Conservation (phyloP, 1,140 invertebrate species). For the Ladona fulva region DNA sequence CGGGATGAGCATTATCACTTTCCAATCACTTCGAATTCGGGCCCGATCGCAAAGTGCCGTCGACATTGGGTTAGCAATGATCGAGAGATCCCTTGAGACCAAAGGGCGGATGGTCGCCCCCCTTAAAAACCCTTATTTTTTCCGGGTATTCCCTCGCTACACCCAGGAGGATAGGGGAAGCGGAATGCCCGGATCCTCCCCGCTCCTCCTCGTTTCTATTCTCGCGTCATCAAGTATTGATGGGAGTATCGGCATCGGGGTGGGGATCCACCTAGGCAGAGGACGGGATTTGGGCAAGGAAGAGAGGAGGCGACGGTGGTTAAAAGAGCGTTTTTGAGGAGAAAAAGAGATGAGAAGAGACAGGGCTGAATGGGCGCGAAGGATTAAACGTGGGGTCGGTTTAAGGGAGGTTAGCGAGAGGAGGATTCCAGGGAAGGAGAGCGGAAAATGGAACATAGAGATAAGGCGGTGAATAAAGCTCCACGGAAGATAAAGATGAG, state of each 20-base stretch:
- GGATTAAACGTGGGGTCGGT: too few species aligned
- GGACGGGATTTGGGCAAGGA: background rate
- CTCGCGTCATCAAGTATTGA: conserved; percentile 4
- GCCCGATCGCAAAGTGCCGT: background rate
- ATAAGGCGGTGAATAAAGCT: background rate
- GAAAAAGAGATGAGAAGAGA: too few species aligned
- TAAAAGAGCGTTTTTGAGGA: too few species aligned
- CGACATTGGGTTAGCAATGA: background rate
- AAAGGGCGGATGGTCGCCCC: background rate
- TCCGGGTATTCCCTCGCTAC: background rate
- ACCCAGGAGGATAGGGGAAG: background rate
- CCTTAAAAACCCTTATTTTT: background rate
- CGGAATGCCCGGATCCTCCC: background rate
- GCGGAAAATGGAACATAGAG: background rate
- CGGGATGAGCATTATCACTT: background rate
- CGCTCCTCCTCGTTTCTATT: background rate
- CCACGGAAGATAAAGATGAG: background rate
- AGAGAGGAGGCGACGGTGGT: too few species aligned
- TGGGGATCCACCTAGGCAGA: background rate
- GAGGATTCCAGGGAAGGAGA: background rate
- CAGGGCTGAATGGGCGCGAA: too few species aligned
- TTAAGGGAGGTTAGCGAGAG: too few species aligned
- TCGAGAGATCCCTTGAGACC: too few species aligned
- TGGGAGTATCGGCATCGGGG: background rate
- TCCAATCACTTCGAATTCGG: background rate